Evolutionary conservation across 1,140 invertebrate species (phyloP), one percentile per base, ranked within the genome.

Genomic region (Apis florea): DNA sequence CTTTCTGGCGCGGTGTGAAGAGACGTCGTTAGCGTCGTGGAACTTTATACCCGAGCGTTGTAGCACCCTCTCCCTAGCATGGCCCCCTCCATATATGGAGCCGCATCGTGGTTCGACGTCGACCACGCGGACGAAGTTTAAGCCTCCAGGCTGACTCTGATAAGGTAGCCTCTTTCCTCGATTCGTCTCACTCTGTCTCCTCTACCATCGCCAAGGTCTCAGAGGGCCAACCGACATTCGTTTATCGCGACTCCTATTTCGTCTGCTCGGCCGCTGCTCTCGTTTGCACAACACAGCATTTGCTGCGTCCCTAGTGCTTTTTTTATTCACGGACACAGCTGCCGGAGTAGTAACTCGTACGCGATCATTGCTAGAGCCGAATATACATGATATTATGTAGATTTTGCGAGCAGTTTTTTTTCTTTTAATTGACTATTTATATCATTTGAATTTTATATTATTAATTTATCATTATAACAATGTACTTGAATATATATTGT

Each of bases 71-170:
- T 90, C 90, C 78, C 86, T 79, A 80, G 56, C 67, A 26, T 49
- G 69, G 66, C 79, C 69, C 89, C 86, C 89, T 83, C 92, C 92
- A 92, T 92, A 93, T 92, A 93, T 91, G 92, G 92, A 83, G 90
- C 54, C 90, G 81, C 82, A 81, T 79, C 86, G 79, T 83, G 69
- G 86, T 77, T 78, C 75, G 64, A 79, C 71, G 67, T 72, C 68
- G 72, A 19, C 77, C 40, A 76, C 85, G 61, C 82, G 59, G 56
- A 24, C n/a, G 64, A 61, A 78, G 58, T 26, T 71, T 85, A 10
- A 72, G 59, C 58, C 63, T 87, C 58, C 77, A 74, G 73, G 53
- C 66, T 71, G 47, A 19, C 54, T 61, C 61, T 79, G 80, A 83
- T 86, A 86, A 86, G 74, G 58, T 49, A 69, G 24, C 47, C 74